A percentile compares a stretch with the other conserved stretches of the same genome.
Conservation (phyloP, 53 echinoderm and acorn worm genomes). For the Holothuria scabra region DNA sequence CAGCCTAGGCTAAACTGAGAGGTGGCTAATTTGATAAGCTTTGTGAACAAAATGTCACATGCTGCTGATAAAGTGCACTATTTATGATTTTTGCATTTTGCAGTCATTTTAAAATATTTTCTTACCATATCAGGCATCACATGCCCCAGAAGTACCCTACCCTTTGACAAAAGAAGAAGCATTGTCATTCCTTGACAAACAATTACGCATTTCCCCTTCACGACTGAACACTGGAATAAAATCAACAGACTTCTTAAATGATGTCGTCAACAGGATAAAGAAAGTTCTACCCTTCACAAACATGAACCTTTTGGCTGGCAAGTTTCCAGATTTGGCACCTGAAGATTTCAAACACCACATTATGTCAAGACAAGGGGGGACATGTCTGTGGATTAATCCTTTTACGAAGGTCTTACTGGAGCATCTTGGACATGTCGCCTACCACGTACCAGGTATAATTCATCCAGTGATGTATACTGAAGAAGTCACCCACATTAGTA, state of each 20-base stretch:
- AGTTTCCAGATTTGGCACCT: too few relatives aligned
- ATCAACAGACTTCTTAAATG: neutral
- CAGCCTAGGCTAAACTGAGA: too few relatives aligned
- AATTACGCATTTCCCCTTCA: neutral
- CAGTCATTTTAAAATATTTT: too few relatives aligned
- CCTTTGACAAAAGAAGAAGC: constrained; percentile 33
- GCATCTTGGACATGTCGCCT: neutral
- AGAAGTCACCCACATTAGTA: constrained; percentile 19
- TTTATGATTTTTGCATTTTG: too few relatives aligned
- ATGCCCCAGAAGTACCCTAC: neutral
- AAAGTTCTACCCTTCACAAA: constrained; percentile 22
- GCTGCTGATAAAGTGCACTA: too few relatives aligned
- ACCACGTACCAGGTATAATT: constrained; percentile 10
- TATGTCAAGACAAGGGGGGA: constrained; percentile 11
- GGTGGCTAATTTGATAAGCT: too few relatives aligned
- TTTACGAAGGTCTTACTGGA: constrained; percentile 34
- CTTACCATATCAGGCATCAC: too few relatives aligned
- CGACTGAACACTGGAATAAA: neutral
- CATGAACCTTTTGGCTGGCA: neutral
- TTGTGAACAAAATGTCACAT: too few relatives aligned
- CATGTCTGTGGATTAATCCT: constrained; percentile 19
- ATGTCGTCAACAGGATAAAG: constrained; percentile 6
- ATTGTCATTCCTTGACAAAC: neutral
- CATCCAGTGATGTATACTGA: neutral
- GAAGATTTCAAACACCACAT: constrained; percentile 8